Percentiles rank a stretch among this genome's conserved stretches.
Conservation (phyloP, 2,113 vertebrate species). For the Oenanthe oenanthe region DNA sequence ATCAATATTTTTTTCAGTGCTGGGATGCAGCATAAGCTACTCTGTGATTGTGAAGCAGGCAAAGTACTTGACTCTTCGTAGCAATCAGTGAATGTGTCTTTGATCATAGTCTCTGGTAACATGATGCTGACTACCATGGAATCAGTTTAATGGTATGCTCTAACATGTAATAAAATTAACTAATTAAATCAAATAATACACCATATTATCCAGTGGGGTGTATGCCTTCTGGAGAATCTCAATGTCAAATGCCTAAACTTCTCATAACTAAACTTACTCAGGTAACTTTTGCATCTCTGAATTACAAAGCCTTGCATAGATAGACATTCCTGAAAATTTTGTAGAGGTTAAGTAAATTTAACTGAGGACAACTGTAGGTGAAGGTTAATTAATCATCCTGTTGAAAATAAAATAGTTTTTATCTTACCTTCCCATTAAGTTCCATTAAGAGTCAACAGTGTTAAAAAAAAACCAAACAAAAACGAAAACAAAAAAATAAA, state of each 20-base stretch:
- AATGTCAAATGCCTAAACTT: background rate
- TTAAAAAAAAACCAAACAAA: background rate
- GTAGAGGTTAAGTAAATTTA: background rate
- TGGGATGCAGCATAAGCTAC: background rate
- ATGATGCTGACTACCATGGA: background rate
- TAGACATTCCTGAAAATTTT: background rate
- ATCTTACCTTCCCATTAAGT: background rate
- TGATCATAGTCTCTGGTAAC: background rate
- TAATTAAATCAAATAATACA: background rate
- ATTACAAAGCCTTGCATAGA: background rate
- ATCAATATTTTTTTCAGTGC: accelerated
- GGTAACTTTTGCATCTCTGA: background rate
- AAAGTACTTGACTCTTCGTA: background rate
- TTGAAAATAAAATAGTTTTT: background rate
- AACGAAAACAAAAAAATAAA: no score
- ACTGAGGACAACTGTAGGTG: background rate
- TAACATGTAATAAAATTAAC: background rate
- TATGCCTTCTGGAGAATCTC: background rate
- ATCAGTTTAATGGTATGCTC: background rate
- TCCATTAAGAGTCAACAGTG: background rate
- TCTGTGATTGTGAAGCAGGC: background rate
- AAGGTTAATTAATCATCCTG: background rate
- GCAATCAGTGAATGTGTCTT: background rate
- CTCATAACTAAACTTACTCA: background rate
- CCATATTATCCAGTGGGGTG: background rate